Evolutionary conservation across 2,888 invertebrate species (phyloP).

Genomic region (Cheilosia impressa): DNA sequence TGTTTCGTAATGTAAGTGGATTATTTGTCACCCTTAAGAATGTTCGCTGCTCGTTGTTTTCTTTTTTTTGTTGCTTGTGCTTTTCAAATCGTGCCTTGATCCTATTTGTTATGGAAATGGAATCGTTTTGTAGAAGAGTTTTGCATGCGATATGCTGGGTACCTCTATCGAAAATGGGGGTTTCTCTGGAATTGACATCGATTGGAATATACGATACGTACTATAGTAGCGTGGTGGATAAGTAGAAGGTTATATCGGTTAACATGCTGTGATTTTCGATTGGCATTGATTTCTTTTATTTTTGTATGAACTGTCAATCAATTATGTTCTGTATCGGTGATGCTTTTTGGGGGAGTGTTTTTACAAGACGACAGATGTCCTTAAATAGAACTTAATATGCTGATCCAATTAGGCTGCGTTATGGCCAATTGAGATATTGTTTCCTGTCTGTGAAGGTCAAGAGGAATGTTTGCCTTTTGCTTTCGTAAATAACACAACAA

Average conservation of each 20-base stretch:
- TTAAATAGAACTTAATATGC: slow-evolving; percentile 13
- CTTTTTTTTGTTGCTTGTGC: background rate
- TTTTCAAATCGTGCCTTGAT: slow-evolving; percentile 13
- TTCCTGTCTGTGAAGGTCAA: background rate
- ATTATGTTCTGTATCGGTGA: background rate
- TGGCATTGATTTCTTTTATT: slow-evolving; percentile 14
- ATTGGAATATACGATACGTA: background rate
- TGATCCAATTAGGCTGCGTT: slow-evolving; percentile 12
- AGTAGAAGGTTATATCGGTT: slow-evolving; percentile 4
- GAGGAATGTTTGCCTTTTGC: slow-evolving; percentile 29
- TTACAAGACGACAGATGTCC: background rate
- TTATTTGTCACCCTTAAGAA: slow-evolving; percentile 52
- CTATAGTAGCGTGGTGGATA: background rate
- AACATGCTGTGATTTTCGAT: slow-evolving; percentile 31
- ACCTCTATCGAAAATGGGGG: background rate
- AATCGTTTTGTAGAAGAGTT: slow-evolving; percentile 42
- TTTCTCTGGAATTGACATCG: slow-evolving; percentile 29
- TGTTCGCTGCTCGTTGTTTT: background rate
- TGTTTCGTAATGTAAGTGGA: slow-evolving; percentile 51
- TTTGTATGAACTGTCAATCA: slow-evolving; percentile 2
- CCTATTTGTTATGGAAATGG: slow-evolving; percentile 59
- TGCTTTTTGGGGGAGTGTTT: background rate
- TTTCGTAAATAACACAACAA: too few species aligned
- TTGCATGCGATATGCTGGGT: slow-evolving; percentile 20
- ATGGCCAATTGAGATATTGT: background rate